Percentiles rank a stretch among this genome's conserved stretches.
These are phyloP conservation scores for Cathartes aura DNA, from an alignment of 2,113 vertebrate genomes.

Conservation along the genomic window DNA sequence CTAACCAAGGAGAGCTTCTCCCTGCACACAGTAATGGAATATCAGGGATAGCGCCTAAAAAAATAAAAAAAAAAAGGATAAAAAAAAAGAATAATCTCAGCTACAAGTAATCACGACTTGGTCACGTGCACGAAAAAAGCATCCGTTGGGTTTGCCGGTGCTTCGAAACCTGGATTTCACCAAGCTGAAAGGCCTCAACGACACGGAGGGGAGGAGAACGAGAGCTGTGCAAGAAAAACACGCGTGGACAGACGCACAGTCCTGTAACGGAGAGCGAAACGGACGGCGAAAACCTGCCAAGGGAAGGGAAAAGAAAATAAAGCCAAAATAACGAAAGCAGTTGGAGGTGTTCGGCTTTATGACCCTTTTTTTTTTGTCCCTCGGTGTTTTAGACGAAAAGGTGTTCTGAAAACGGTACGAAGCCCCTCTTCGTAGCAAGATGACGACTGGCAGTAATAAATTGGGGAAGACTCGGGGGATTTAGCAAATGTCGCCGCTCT, in stretches of 20 bases:
- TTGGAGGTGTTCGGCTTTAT: neutral
- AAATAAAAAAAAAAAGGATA: neutral
- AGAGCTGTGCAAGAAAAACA: too few relatives aligned
- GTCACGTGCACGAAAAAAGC: neutral
- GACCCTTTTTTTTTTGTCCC: too few relatives aligned
- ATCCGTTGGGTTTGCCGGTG: too few relatives aligned
- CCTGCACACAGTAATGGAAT: neutral
- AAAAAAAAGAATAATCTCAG: neutral
- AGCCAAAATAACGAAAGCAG: neutral
- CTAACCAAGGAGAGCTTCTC: neutral
- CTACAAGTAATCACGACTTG: neutral
- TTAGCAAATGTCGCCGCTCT: neutral
- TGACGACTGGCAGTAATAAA: fast-evolving
- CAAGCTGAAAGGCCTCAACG: neutral
- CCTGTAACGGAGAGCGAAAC: neutral
- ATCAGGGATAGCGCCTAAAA: neutral
- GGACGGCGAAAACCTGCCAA: neutral
- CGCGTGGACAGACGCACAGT: fast-evolving
- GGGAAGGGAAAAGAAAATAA: neutral
- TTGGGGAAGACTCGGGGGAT: neutral
- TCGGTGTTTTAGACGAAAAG: neutral
- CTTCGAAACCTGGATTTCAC: neutral
- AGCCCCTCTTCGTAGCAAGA: neutral
- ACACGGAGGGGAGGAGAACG: fast-evolving
- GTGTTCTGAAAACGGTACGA: neutral